Evolutionary conservation across 2,113 vertebrate genomes (phyloP), one percentile per base, ranked within the genome.

Genomic region (Saccopteryx leptura): DNA sequence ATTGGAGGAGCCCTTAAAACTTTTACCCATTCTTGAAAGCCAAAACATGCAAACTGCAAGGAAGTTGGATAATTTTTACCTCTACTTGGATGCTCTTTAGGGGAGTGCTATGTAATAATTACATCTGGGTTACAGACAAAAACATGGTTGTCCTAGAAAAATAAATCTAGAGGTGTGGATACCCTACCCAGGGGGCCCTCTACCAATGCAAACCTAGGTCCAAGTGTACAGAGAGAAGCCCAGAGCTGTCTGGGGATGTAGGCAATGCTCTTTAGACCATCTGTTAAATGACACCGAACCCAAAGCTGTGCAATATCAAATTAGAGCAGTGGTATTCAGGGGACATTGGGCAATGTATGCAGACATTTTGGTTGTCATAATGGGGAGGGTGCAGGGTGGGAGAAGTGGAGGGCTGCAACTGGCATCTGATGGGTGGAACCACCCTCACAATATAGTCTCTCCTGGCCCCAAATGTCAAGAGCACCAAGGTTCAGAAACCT

Each of bases 81-180:
- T 18, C 72, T 50, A 50, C 39, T 21, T 4, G 1, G 33, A 78
- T 56, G 68, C 33, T 66, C 66, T 80, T 65, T 31, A 39, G 5
- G 21, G 61, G 33, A 28, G 11, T 81, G 33, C n/a, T 88, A 88
- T 18, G 91, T 94, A 91, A 94, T 72, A 95, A 86, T 79, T 68
- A 74, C 1, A 74, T 66, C n/a, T 5, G 6, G 31, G 54, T 26
- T 19, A 89, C 1, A 86, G 33, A 69, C 12, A 86, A 83, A 95
- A 88, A 15, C 21, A 14, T 3, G 2, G 74, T 5, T 71, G 28
- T 63, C 28, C 13, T n/a, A 56, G 48, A 50, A 18, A 96, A 56
- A 78, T 24, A 96, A 56, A 78, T 24, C 84, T 71, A 60, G 9
- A n/a, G 63, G 31, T 65, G 7, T n/a, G 24, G 17, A 46, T n/a